Percentiles rank a stretch among this genome's conserved stretches.
phyloP scores from a whole-genome alignment of 2,797 vertebrate genomes.

The Ptychobarbus kaznakovi region DNA sequence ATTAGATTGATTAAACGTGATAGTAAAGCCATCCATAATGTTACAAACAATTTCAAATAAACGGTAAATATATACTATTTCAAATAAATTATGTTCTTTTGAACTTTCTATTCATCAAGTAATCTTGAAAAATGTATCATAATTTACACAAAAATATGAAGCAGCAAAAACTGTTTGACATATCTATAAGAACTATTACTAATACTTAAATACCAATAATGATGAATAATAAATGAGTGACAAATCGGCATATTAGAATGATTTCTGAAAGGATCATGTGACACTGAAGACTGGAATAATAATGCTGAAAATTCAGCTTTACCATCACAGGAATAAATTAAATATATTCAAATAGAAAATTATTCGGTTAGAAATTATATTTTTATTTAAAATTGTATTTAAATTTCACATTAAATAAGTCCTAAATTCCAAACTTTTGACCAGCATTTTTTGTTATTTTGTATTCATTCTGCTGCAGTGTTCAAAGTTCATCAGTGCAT shows the following conservation, averaged over 20 bases:
- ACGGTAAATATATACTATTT: too few relatives aligned
- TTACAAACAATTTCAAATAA: too few relatives aligned
- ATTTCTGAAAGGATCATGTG: slow-evolving; percentile 1
- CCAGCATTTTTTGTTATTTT: neutral
- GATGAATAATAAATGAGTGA: neutral
- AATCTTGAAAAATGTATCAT: too few relatives aligned
- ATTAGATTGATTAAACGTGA: too few relatives aligned
- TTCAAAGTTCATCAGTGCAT: neutral
- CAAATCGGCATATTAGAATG: neutral
- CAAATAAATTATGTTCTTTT: too few relatives aligned
- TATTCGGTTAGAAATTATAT: neutral
- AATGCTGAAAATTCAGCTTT: neutral
- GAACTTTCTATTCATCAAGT: too few relatives aligned
- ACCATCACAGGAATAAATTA: neutral
- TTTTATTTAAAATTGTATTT: too few relatives aligned
- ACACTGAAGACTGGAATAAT: neutral
- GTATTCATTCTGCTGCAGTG: neutral
- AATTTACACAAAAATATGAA: neutral
- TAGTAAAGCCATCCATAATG: too few relatives aligned
- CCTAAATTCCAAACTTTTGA: neutral
- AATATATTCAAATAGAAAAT: neutral
- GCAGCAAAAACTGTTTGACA: neutral
- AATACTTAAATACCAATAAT: neutral
- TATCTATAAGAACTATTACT: neutral
- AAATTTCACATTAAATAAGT: neutral